These are phyloP conservation scores for Stenichneumon culpator DNA, from an alignment of 2,888 invertebrate species.

Conservation along the genomic window DNA sequence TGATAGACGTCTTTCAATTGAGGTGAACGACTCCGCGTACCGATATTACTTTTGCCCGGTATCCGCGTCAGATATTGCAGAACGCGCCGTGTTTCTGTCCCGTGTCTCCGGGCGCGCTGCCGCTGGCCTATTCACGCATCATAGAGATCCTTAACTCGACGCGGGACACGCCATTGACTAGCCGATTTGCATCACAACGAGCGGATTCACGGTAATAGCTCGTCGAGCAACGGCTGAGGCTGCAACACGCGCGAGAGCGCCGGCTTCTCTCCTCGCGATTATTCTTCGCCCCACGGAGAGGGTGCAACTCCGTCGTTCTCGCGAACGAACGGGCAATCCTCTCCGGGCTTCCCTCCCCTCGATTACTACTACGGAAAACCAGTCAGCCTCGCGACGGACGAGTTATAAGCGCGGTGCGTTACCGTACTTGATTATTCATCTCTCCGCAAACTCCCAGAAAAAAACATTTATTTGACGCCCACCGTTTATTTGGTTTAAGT, in stretches of 20 bases:
- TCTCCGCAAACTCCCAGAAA: too few relatives aligned
- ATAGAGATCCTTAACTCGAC: conserved; percentile 65
- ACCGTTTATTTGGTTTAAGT: too few relatives aligned
- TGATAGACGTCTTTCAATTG: conserved; percentile 4
- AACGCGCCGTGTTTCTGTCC: conserved; percentile 18
- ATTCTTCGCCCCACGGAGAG: conserved; percentile 37
- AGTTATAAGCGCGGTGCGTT: not conserved
- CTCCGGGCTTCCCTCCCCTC: not conserved
- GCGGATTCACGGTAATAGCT: conserved; percentile 67
- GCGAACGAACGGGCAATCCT: conserved; percentile 2
- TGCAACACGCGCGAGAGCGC: conserved; percentile 20
- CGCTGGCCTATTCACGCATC: conserved; percentile 64
- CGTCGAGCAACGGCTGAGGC: conserved; percentile 45
- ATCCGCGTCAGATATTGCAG: conserved; percentile 20
- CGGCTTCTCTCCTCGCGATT: conserved; percentile 30
- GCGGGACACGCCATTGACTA: conserved; percentile 67
- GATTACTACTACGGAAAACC: not conserved
- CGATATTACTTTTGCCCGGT: conserved; percentile 2
- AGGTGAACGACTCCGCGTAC: conserved; percentile 53
- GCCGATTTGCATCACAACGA: conserved; percentile 70
- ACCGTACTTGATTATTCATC: not conserved
- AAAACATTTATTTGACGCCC: too few relatives aligned
- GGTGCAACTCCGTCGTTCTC: conserved; percentile 21
- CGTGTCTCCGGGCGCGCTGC: conserved; percentile 41
- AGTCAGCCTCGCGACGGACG: not conserved